Percentiles rank a stretch among this genome's conserved stretches.
Conservation (phyloP, 2,888 invertebrate species). For the Agrenia bidenticulata region DNA sequence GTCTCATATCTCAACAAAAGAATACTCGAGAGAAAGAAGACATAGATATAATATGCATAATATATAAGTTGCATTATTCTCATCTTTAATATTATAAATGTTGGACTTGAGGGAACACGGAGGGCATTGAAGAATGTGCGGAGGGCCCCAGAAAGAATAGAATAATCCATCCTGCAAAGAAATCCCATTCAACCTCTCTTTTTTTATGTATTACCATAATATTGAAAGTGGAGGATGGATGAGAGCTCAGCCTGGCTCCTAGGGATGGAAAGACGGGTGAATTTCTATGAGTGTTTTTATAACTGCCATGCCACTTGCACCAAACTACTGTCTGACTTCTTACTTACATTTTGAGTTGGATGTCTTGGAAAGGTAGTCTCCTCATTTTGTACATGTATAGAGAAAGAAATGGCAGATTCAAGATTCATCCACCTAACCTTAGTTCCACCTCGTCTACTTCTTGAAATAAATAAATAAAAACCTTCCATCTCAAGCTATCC, state of each 20-base stretch:
- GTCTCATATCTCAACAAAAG: too few species aligned
- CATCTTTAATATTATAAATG: too few species aligned
- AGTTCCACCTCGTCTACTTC: not conserved
- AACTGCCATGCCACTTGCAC: not conserved
- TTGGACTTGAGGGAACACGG: too few species aligned
- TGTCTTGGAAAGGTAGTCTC: not conserved
- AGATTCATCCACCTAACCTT: too few species aligned
- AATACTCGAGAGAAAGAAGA: too few species aligned
- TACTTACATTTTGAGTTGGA: not conserved
- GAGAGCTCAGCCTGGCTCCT: too few species aligned
- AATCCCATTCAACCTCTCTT: not conserved
- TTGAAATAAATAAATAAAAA: conserved; percentile 10
- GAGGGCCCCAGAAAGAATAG: not conserved
- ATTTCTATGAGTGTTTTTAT: conserved; percentile 9
- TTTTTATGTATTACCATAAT: conserved; percentile 3
- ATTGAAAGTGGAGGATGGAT: conserved; percentile 10
- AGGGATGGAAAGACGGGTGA: conserved; percentile 1
- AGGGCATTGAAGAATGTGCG: too few species aligned
- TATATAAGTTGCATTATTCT: too few species aligned
- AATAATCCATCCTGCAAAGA: conserved; percentile 9
- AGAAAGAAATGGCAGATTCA: too few species aligned
- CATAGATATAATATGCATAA: too few species aligned
- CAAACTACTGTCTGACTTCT: conserved; percentile 1
- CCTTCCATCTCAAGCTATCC: not conserved
- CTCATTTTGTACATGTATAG: not conserved